Percentiles rank a stretch among this genome's conserved stretches.
phyloP scores from a whole-genome alignment of 2,888 invertebrate genomes.

The Bruchidius siliquastri region DNA sequence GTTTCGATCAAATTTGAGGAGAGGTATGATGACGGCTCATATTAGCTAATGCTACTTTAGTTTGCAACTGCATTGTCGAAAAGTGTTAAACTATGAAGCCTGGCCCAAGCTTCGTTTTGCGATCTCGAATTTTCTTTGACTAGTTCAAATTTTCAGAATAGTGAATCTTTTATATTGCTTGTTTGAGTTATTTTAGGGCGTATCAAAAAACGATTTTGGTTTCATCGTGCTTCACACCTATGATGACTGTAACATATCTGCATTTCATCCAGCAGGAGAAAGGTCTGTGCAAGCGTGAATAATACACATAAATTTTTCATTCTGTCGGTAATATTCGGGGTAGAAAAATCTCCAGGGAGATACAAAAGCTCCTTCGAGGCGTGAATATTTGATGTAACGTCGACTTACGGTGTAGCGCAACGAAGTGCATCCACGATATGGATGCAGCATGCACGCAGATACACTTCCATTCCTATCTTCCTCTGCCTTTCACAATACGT shows the following conservation, averaged over 20 bases:
- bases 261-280: neutral
- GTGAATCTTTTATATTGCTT: too few species aligned
- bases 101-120: too few species aligned
- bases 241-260: neutral
- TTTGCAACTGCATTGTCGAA: too few species aligned
- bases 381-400: conserved; percentile 35
- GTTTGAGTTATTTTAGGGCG: too few species aligned
- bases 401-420: neutral
- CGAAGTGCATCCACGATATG: conserved; percentile 29
- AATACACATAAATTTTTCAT: neutral
- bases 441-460: conserved; percentile 12
- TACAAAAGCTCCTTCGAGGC: conserved; percentile 33
- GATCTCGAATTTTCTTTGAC: too few species aligned
- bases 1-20: too few species aligned
- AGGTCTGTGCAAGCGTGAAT: neutral
- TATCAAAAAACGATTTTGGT: too few species aligned
- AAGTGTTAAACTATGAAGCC: too few species aligned
- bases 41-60: too few species aligned
- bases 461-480: conserved; percentile 4
- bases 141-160: too few species aligned
- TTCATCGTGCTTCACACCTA: neutral
- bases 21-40: too few species aligned
- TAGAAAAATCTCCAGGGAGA: conserved; percentile 6
- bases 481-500: neutral
- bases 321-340: neutral